These are phyloP conservation scores for Erebia epiphron DNA, from an alignment of 2,888 invertebrate species.

Conservation along the genomic window DNA sequence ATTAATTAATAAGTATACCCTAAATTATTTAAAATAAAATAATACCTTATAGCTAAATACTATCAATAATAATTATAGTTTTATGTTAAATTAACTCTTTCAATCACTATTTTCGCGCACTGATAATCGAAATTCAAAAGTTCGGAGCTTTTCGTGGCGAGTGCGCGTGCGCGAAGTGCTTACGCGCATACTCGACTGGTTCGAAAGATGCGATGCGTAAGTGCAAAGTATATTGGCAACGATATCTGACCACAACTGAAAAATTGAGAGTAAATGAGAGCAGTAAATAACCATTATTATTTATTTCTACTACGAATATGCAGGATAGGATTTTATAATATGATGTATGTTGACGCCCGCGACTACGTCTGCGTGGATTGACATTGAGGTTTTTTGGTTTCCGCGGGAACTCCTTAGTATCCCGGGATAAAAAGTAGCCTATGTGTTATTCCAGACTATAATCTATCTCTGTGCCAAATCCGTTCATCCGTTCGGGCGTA, in stretches of 20 bases:
- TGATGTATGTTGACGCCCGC: too few relatives aligned
- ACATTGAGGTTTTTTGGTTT: too few relatives aligned
- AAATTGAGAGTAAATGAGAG: background rate
- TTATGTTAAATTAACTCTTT: background rate
- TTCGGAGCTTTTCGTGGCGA: conserved; percentile 39
- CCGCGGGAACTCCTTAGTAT: too few relatives aligned
- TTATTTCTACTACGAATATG: too few relatives aligned
- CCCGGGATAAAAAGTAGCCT: too few relatives aligned
- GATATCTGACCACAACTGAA: background rate
- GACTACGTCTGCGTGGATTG: too few relatives aligned
- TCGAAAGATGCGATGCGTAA: conserved; percentile 14
- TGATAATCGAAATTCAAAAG: conserved; percentile 37
- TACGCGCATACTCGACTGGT: conserved; percentile 63
- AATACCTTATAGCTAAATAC: conserved; percentile 30
- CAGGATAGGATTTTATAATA: too few relatives aligned
- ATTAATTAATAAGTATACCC: too few relatives aligned
- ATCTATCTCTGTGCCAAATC: too few relatives aligned
- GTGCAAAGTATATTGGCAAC: conserved; percentile 19
- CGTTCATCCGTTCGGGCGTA: too few relatives aligned
- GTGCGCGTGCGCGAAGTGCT: conserved; percentile 69
- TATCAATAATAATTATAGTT: conserved; percentile 9
- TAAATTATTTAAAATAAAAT: background rate
- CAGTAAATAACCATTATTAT: too few relatives aligned
- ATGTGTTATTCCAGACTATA: too few relatives aligned
- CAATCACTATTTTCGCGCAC: conserved; percentile 43